Evolutionary conservation across 2,113 vertebrate species (phyloP).

Genomic region (Salminus brasiliensis): DNA sequence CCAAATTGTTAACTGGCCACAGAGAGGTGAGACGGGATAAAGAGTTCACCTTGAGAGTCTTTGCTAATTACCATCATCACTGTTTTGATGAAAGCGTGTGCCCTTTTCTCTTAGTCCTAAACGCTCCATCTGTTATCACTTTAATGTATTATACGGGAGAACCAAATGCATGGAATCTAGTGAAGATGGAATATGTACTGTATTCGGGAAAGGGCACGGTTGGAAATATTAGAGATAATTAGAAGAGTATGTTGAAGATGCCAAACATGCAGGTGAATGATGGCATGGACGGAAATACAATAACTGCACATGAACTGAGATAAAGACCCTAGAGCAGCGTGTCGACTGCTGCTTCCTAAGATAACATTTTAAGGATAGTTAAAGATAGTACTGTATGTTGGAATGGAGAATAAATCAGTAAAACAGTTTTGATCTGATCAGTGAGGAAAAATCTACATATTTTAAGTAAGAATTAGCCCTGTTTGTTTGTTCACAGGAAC

Average conservation of each 20-base stretch:
- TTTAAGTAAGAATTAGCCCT: too few species aligned
- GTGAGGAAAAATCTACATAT: too few species aligned
- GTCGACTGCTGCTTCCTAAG: neutral
- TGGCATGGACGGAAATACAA: neutral
- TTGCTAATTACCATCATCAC: slow-evolving; percentile 37
- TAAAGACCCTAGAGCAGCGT: neutral
- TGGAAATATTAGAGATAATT: slow-evolving; percentile 24
- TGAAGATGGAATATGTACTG: slow-evolving; percentile 59
- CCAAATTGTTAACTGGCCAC: slow-evolving; percentile 19
- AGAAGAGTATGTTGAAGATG: slow-evolving; percentile 7
- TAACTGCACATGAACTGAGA: neutral
- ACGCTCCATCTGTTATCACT: slow-evolving; percentile 64
- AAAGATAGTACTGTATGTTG: too few species aligned
- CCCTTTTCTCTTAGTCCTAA: slow-evolving; percentile 64
- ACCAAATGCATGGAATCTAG: slow-evolving; percentile 55
- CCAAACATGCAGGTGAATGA: neutral
- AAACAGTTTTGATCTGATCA: too few species aligned
- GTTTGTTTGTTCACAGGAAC: too few species aligned
- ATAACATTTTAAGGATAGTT: too few species aligned
- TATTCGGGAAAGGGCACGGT: slow-evolving; percentile 68
- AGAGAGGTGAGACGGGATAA: slow-evolving; percentile 7
- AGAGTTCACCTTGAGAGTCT: slow-evolving; percentile 36
- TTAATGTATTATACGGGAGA: slow-evolving; percentile 64
- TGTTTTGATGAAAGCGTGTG: slow-evolving; percentile 60
- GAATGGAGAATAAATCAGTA: too few species aligned